phyloP scores from a whole-genome alignment of 1,140 invertebrate genomes.

The Heterodera schachtii region DNA sequence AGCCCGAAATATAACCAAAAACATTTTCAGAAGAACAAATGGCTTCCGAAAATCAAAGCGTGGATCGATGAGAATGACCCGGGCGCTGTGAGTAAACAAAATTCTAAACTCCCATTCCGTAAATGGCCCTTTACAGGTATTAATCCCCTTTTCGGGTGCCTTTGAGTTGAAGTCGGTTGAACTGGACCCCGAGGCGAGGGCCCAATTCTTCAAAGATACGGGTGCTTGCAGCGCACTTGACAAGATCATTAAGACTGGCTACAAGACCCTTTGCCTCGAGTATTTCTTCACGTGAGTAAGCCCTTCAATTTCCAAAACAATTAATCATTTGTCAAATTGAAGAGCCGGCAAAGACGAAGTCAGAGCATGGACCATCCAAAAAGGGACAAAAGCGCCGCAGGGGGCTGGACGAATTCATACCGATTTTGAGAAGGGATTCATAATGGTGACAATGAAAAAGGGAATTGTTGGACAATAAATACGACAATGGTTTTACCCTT shows the following conservation, averaged over 20 bases:
- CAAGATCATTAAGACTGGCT: conserved; percentile 95
- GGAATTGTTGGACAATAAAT: no score
- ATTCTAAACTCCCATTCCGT: conserved; percentile 72
- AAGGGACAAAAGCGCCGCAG: conserved; percentile 95
- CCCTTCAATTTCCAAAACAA: no score
- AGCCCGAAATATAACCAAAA: background rate
- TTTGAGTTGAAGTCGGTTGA: conserved; percentile 85
- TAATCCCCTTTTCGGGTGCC: conserved; percentile 79
- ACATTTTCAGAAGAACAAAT: conserved; percentile 67
- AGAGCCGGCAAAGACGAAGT: conserved; percentile 87
- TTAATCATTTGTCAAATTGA: no score
- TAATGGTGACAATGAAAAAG: conserved; percentile 74
- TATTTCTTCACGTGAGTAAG: conserved; percentile 86
- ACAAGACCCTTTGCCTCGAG: conserved; percentile 86
- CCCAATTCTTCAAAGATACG: conserved; percentile 77
- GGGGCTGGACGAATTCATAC: conserved; percentile 97
- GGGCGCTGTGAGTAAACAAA: conserved; percentile 75
- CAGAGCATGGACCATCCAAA: conserved; percentile 99
- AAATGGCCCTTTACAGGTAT: conserved; percentile 18
- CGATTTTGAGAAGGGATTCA: conserved; percentile 99
- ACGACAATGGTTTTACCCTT: background rate
- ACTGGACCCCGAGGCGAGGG: conserved; percentile 79
- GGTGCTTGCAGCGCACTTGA: conserved; percentile 77
- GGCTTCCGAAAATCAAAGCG: conserved; percentile 95
- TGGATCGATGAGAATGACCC: conserved; percentile 97